These are phyloP conservation scores for Pterocles gutturalis DNA, from an alignment of 2,113 vertebrate species.

Conservation along the genomic window DNA sequence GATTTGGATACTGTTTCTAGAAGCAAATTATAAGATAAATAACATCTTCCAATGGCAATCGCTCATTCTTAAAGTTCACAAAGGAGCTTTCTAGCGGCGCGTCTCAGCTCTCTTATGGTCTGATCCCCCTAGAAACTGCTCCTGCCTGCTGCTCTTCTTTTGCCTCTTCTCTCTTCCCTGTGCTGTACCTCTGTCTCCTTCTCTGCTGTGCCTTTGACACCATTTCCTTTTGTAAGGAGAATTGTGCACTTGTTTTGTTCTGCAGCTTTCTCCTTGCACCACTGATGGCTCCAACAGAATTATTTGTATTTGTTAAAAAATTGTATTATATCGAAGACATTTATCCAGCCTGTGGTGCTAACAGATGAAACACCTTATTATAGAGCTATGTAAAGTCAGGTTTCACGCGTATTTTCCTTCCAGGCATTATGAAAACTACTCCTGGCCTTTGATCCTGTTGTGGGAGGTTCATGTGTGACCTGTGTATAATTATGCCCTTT, in stretches of 20 bases:
- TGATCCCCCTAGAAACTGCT: background rate
- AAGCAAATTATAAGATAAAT: background rate
- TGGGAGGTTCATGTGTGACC: background rate
- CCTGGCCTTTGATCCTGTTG: background rate
- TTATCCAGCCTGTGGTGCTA: background rate
- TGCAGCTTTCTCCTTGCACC: background rate
- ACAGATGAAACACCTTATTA: background rate
- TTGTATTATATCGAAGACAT: background rate
- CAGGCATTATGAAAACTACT: background rate
- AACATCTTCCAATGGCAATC: background rate
- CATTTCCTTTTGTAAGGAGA: background rate
- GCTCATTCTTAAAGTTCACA: background rate
- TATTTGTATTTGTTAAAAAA: background rate
- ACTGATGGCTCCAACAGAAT: background rate
- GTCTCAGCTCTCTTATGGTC: background rate
- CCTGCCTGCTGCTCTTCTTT: background rate
- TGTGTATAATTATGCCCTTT: rapidly evolving
- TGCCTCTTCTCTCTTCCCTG: background rate
- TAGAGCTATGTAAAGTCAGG: background rate
- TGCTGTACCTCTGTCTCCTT: background rate
- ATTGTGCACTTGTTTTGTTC: background rate
- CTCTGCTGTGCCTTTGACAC: background rate
- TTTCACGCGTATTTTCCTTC: background rate
- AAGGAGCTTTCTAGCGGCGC: background rate
- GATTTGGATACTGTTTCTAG: background rate